Percentiles rank a stretch among this genome's conserved stretches.
Evolutionary conservation across 1,140 invertebrate species (phyloP).

Genomic region (Liolophura sinensis): DNA sequence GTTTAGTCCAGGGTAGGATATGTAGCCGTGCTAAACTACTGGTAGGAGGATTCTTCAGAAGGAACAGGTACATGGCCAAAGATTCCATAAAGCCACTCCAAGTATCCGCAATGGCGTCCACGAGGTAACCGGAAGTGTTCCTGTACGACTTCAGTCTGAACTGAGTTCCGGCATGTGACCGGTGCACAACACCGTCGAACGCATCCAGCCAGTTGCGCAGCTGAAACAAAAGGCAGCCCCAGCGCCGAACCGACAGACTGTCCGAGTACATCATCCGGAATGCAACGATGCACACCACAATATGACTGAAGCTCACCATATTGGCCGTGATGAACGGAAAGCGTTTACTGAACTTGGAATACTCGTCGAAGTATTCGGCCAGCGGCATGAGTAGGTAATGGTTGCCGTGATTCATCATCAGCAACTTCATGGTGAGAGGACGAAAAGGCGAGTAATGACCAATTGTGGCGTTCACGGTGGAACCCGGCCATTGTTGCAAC

Average conservation of each 20-base stretch:
- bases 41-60: constrained; percentile 6
- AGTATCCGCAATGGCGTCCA: constrained; percentile 45
- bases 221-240: constrained; percentile 48
- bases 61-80: constrained; percentile 8
- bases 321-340: constrained; percentile 54
- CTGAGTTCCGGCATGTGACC: constrained; percentile 30
- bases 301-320: constrained; percentile 47
- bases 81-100: constrained; percentile 38
- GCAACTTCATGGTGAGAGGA: constrained; percentile 46
- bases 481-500: too few species aligned
- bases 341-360: constrained; percentile 45
- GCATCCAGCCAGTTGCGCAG: constrained; percentile 48
- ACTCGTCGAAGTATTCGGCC: constrained; percentile 44
- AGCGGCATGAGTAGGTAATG: constrained; percentile 48
- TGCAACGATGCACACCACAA: constrained; percentile 39
- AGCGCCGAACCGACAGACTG: constrained; percentile 34
- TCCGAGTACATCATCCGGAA: constrained; percentile 48
- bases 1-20: constrained; percentile 25
- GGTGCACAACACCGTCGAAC: constrained; percentile 51
- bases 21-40: background rate
- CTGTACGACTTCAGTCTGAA: constrained; percentile 43
- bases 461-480: too few species aligned
- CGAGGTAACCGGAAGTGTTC: constrained; percentile 44
- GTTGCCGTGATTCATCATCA: constrained; percentile 50
- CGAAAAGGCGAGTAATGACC: constrained; percentile 38